Percentiles rank a stretch among this genome's conserved stretches.
Evolutionary conservation across 2,113 vertebrate species (phyloP).

Genomic region (Pongo pygmaeus): DNA sequence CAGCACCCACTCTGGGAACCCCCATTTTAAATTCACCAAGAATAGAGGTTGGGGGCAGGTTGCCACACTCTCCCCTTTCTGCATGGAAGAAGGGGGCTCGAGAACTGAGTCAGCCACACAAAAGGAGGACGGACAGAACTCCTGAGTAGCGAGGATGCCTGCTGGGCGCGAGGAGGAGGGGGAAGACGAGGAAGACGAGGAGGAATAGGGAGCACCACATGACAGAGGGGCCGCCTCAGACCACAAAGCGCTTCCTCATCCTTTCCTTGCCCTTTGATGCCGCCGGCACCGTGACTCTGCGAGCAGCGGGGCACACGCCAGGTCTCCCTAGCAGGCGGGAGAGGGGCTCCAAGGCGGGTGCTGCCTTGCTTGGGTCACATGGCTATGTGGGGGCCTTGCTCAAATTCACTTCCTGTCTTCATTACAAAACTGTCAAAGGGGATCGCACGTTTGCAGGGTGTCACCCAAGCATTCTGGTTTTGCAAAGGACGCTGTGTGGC

Average conservation of each 20-base stretch:
- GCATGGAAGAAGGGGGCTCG: background rate
- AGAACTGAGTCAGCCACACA: background rate
- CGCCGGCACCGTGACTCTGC: background rate
- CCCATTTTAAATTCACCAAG: background rate
- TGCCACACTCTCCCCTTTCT: background rate
- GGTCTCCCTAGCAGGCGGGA: background rate
- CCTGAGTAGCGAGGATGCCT: too few species aligned
- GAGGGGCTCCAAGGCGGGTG: accelerated
- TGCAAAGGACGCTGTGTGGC: background rate
- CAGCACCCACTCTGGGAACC: background rate
- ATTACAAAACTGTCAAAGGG: background rate
- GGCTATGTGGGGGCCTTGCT: background rate
- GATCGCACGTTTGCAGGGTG: accelerated
- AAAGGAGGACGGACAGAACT: background rate
- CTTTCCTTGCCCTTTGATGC: background rate
- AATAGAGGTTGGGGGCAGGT: background rate
- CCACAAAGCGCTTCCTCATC: background rate
- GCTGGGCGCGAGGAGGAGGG: background rate
- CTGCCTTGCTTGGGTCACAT: background rate
- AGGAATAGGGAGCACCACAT: too few species aligned
- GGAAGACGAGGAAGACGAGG: background rate
- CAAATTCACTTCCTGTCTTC: conserved; percentile 47
- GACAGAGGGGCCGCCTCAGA: background rate
- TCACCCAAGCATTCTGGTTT: background rate
- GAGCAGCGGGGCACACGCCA: accelerated